phyloP scores from a whole-genome alignment of 2,797 vertebrate species.

The Tenualosa thibaudeaui region DNA sequence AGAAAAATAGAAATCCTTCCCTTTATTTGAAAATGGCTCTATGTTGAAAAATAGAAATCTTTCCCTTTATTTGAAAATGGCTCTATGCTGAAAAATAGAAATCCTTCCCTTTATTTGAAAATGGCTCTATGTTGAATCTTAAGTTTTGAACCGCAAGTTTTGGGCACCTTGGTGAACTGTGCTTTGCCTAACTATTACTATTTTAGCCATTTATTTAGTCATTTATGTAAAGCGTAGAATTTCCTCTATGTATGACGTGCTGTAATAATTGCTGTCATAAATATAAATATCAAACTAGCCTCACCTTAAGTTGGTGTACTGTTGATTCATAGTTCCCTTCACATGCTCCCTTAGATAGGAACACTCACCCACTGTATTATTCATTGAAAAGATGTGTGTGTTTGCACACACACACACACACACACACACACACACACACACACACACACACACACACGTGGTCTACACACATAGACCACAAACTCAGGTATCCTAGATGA shows the following conservation, averaged over 20 bases:
- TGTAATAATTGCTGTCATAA: too few species aligned
- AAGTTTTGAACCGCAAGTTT: too few species aligned
- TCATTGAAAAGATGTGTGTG: conserved; percentile 33
- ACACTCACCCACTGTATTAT: conserved; percentile 39
- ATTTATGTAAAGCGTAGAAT: too few species aligned
- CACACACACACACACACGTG: background rate
- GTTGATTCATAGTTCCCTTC: too few species aligned
- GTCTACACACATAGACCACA: conserved; percentile 21
- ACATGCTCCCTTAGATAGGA: background rate
- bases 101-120: background rate
- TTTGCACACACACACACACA: conserved; percentile 25
- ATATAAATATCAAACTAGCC: too few species aligned
- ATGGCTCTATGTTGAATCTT: background rate
- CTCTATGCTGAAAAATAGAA: background rate
- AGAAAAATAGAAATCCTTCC: background rate
- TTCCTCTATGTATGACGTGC: too few species aligned
- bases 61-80: background rate
- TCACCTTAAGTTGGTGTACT: too few species aligned
- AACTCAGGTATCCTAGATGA: background rate
- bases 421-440: conserved; percentile 9
- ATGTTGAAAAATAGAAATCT: background rate
- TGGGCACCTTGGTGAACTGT: too few species aligned
- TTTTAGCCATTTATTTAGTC: too few species aligned
- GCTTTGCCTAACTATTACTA: too few species aligned
- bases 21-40: background rate